A percentile compares a stretch with the other conserved stretches of the same genome.
These are phyloP conservation scores for Syngnathus floridae DNA, from an alignment of 2,113 vertebrate species.

Conservation along the genomic window DNA sequence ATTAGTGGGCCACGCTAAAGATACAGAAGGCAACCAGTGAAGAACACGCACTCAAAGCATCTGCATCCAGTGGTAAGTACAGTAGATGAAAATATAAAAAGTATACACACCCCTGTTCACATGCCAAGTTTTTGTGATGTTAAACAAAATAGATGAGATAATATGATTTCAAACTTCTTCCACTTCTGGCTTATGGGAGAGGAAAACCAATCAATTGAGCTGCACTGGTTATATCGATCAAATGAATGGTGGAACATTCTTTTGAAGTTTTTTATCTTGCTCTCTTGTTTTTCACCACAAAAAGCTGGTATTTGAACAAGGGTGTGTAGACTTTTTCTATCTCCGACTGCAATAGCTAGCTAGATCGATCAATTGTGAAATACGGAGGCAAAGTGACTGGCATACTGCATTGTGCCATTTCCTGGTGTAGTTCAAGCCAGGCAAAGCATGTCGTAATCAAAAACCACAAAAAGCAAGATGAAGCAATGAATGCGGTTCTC, in stretches of 20 bases:
- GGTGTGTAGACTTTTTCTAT: too few relatives aligned
- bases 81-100: background rate
- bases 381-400: background rate
- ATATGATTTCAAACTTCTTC: too few relatives aligned
- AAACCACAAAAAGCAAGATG: background rate
- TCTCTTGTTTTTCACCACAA: background rate
- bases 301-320: background rate
- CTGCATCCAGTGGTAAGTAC: constrained; percentile 77
- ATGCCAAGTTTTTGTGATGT: background rate
- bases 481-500: background rate
- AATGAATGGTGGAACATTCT: background rate
- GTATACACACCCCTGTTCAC: background rate
- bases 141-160: background rate
- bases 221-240: background rate
- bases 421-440: constrained; percentile 25
- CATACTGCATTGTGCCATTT: constrained; percentile 29
- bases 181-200: too few relatives aligned
- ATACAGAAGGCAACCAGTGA: constrained; percentile 76
- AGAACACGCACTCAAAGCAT: constrained; percentile 54
- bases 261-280: background rate
- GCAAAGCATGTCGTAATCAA: constrained; percentile 19
- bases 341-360: background rate
- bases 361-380: constrained; percentile 30
- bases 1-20: constrained; percentile 89
- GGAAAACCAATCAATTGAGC: too few relatives aligned